Conservation (phyloP, 2,888 invertebrate genomes). For the Dolichopus griseipennis region DNA sequence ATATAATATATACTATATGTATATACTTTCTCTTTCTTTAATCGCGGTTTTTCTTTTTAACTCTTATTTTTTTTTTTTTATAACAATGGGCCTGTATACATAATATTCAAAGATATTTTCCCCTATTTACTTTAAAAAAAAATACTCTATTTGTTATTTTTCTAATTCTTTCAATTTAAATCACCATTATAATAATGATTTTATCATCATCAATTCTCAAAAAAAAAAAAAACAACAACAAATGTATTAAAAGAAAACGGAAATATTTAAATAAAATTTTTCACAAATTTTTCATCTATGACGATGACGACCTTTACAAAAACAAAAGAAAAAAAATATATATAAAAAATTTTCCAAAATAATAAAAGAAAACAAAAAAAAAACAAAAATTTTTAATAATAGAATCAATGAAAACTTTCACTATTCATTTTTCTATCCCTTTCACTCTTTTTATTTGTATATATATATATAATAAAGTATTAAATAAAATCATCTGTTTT, state of each 20-base stretch:
- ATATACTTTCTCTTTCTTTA: no score
- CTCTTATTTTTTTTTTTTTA: no score
- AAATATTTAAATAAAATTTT: background rate
- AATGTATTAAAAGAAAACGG: no score
- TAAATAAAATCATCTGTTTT: background rate
- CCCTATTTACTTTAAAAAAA: no score
- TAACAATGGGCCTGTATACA: no score
- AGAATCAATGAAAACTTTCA: background rate
- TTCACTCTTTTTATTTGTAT: background rate
- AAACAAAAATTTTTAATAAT: background rate
- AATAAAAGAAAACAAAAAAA: background rate
- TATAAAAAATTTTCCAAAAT: background rate
- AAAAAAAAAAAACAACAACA: background rate
- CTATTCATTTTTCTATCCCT: background rate
- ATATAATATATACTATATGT: no score
- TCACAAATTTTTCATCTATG: constrained; percentile 4
- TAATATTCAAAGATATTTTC: no score
- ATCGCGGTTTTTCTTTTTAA: no score
- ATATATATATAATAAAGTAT: background rate
- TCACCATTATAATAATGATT: no score
- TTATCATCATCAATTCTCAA: no score
- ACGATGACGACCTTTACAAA: background rate
- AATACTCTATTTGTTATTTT: no score
- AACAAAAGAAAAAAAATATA: background rate
- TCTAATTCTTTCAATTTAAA: no score